Evolutionary conservation across 2,797 vertebrate genomes (phyloP).

Genomic region (Pangasius mekongensis): DNA sequence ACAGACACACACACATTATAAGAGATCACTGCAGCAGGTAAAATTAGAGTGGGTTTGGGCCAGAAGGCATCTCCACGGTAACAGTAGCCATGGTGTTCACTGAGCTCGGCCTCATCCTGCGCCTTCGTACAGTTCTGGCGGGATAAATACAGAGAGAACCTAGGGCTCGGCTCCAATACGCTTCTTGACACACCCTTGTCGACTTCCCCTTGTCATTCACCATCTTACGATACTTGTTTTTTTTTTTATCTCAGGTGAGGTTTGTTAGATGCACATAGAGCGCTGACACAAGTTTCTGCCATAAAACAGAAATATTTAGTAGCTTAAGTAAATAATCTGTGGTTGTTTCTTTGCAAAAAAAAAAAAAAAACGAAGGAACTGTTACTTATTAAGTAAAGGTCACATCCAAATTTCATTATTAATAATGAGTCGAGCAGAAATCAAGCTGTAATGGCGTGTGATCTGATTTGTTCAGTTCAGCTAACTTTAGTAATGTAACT

Average conservation of each 20-base stretch:
- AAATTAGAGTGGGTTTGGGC: slow-evolving; percentile 38
- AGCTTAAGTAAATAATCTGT: not conserved
- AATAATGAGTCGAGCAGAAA: not conserved
- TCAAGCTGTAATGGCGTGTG: not conserved
- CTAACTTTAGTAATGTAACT: too few relatives aligned
- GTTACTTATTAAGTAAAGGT: not conserved
- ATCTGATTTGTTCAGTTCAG: too few relatives aligned
- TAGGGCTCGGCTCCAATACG: not conserved
- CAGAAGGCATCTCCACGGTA: slow-evolving; percentile 49
- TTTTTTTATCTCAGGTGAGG: not conserved
- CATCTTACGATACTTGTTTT: not conserved
- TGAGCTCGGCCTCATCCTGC: slow-evolving; percentile 18
- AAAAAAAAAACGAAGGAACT: not conserved
- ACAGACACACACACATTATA: slow-evolving; percentile 26
- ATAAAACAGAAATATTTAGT: not conserved
- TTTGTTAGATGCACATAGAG: not conserved
- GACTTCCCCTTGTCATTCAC: not conserved
- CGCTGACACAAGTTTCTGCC: not conserved
- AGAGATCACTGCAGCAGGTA: slow-evolving; percentile 36
- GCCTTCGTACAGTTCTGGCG: not conserved
- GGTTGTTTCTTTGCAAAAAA: not conserved
- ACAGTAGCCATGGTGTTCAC: slow-evolving; percentile 45
- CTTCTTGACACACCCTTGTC: not conserved
- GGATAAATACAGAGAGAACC: not conserved
- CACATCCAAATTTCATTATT: not conserved